Base-by-base conservation (phyloP, 1,140 invertebrate genomes). In the Heliconius hermathena region DNA sequence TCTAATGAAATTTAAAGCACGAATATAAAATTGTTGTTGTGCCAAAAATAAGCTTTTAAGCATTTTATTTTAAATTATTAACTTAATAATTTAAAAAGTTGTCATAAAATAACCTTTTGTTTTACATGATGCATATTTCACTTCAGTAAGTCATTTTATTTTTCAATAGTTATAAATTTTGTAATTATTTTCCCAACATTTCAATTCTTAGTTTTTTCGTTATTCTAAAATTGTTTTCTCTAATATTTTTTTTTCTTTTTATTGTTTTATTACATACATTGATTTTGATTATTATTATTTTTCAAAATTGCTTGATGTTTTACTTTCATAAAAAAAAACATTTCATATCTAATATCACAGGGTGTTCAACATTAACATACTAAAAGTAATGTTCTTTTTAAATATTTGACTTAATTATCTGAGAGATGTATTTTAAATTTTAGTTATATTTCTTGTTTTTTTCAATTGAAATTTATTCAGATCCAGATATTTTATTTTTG, bases 1-100 rank as follows among this genome's bases (percentile, higher is more conserved):
- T 29, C 11, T 26, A 66, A 29, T 4, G 26, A 66, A 66, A 66
- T 66, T 66, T 16, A 66, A 66, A 29, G 26, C 29, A 29, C 11
- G 22, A 66, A 66, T 66, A 66, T 26, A 26, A 66, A 29, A 66
- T 66, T 66, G 60, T 66, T 66, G 60, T 66, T 66, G 60, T 66
- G 60, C 60, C 60, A 66, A 66, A 66, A 29, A 13, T 29, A 57
- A 57, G n/a, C 20, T 9, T 57, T 22, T 22, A 22, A 52, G 20
- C 18, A 0, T 20, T 52, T 52, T 0, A 2, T 20, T 52, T 18
- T 4, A 52, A 20, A 52, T 46, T 20, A 52, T 52, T 52, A 52
- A 52, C 6, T 52, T 52, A 52, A 52, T 20, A 20, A 8, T 46
- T 46, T 13, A 20, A 52, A 52, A 18, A 18, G 16, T 52, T 18